Evolutionary conservation across 2,113 vertebrate species (phyloP).

Genomic region (Butastur rufipennis): DNA sequence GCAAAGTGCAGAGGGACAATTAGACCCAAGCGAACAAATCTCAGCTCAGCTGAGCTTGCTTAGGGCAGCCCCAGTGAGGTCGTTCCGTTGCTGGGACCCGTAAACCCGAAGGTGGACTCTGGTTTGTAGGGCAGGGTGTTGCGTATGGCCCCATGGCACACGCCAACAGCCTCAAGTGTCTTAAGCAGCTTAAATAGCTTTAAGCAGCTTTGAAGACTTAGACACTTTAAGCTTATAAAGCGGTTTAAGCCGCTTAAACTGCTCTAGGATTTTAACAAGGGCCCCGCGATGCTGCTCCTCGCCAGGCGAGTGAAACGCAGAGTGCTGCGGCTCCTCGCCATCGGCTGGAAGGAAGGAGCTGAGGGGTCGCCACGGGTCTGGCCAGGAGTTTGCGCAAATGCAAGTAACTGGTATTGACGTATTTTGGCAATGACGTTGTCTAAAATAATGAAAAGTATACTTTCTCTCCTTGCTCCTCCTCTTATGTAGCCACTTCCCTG

Average conservation of each 20-base stretch:
- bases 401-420: not conserved
- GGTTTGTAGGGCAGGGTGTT: not conserved
- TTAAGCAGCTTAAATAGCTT: slow-evolving; percentile 55
- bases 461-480: not conserved
- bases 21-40: not conserved
- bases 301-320: not conserved
- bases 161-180: not conserved
- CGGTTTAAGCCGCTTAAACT: slow-evolving; percentile 58
- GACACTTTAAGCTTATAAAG: slow-evolving; percentile 47
- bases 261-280: not conserved
- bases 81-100: fast-evolving
- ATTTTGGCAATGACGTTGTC: not conserved
- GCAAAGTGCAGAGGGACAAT: not conserved
- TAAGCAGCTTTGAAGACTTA: slow-evolving; percentile 61
- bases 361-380: not conserved
- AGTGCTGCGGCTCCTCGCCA: not conserved
- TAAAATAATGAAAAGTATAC: not conserved
- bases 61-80: not conserved
- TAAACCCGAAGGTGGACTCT: not conserved
- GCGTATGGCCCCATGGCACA: not conserved
- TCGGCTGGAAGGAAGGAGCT: not conserved
- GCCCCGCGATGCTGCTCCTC: not conserved
- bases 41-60: not conserved
- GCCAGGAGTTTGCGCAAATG: not conserved
- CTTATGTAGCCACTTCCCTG: not conserved